phyloP scores from a whole-genome alignment of 1,140 invertebrate genomes.

The Pentalonia nigronervosa region DNA sequence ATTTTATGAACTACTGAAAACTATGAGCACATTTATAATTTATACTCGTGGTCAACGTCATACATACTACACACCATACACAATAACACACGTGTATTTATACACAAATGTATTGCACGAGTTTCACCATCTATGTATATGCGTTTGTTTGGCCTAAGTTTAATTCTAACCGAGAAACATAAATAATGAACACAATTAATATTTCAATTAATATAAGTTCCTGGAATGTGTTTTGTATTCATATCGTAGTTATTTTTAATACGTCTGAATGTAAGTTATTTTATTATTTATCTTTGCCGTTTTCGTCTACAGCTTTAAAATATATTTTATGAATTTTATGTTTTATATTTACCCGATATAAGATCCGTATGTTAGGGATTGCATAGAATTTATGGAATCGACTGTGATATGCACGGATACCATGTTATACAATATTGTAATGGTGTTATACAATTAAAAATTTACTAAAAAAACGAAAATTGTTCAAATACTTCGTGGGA shows the following conservation, averaged over 20 bases:
- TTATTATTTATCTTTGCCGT: neutral
- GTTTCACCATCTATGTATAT: neutral
- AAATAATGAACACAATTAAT: neutral
- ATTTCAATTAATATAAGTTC: neutral
- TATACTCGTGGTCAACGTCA: neutral
- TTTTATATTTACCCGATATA: neutral
- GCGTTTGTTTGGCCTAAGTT: neutral
- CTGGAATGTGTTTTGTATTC: neutral
- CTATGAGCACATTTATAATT: neutral
- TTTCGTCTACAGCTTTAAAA: neutral
- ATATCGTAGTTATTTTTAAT: neutral
- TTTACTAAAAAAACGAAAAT: neutral
- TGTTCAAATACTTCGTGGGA: neutral
- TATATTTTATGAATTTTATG: neutral
- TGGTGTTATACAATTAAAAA: neutral
- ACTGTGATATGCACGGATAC: neutral
- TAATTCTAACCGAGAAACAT: constrained; percentile 3
- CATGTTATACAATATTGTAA: too few species aligned
- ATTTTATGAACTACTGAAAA: neutral
- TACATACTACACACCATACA: neutral
- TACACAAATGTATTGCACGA: neutral
- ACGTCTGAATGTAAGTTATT: neutral
- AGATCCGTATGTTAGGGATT: neutral
- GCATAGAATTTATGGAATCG: neutral
- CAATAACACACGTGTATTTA: neutral